Base-by-base conservation (phyloP, 2,888 invertebrate genomes). In the Parthenolecanium corni region DNA sequence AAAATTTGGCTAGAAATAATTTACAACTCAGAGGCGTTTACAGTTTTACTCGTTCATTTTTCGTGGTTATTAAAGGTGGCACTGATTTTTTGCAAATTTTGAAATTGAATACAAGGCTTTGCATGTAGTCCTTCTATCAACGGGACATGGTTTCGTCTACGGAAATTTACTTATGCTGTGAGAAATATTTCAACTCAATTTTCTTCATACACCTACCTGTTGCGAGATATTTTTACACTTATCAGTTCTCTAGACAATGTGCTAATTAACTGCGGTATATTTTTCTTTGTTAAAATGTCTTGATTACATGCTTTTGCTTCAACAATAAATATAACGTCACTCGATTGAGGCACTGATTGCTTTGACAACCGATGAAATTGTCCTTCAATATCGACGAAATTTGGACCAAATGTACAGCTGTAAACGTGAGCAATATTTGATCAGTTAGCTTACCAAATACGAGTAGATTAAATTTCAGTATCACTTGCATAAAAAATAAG, bases 301-400 rank as follows among this genome's bases (percentile, higher is more conserved):
- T 77, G 77, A 75, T 93, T 94, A 73, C 94, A 94, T 4, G 78
- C 76, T 68, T 86, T 86, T 1, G 91, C 89, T 71, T 95, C 93
- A 0, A 94, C 79, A 58, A 95, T 82, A 73, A 95, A 89, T 58
- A 94, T 88, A 0, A 93, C 78, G 74, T 95, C 95, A 2, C 86
- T 84, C 3, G 87, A 85, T 66, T 75, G 78, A 0, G 83, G 84
- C 5, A 84, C 76, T 20, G 74, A 71, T 14, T 73, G 70, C 38
- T 78, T 79, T 51, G 80, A 76, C n/a, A 89, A 73, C 61, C 80
- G 78, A 57, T 82, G 76, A 73, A 87, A 85, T 9, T 83, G 81
- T 1, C 90, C 89, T 72, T 91, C 91, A 14, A 11, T 49, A 21
- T 31, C 31, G 31, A 31, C 31, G 5, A 6, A 9, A 31, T 31